Base-by-base conservation (phyloP, 1,140 invertebrate species). In the Potamilus streckersoni region DNA sequence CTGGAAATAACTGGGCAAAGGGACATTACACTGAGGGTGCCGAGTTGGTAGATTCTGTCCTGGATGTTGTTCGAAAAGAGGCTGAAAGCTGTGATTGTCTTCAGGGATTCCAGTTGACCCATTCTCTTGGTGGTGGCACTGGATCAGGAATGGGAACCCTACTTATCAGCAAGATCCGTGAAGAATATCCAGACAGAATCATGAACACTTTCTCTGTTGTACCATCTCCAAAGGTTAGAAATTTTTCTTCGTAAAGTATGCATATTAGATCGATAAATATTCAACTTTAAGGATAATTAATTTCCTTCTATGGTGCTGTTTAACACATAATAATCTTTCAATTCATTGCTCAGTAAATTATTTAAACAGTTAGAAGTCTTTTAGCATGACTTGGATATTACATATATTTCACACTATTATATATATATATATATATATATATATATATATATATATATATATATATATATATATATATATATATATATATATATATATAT, bases 1-100 rank as follows among this genome's bases (percentile, higher is more conserved):
- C 92, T 65, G 94, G 94, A 2, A 96, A 96, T 89, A 97, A 97
- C 91, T 96, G 96, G 94, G 96, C 96, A 59, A 97, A 97, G 88
- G 95, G 95, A 70, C 95, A 96, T 86, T 98, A 98, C 92, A 98
- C 96, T 69, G 96, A 97, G 90, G 96, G 96, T 16, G 96, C 95
- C 15, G 96, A 97, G 86, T 89, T 97, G 58, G 93, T 96, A 11
- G 95, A 96, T 84, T 92, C 93, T 58, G 94, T 95, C 2, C 87
- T 96, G 55, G 94, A 96, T 84, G 93, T 95, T 15, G 93, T 95
- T 2, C 91, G 95, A 57, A 96, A 96, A 87, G 95, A 97, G 90
- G 93, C 94, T 6, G 95, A 97, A 56, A 80, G 79, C 16, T 97
- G 96, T 84, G 96, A 96, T 85, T 96, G 95, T 83, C 91, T 97